Conservation (phyloP, 2,113 vertebrate species). For the Pithys albifrons region DNA sequence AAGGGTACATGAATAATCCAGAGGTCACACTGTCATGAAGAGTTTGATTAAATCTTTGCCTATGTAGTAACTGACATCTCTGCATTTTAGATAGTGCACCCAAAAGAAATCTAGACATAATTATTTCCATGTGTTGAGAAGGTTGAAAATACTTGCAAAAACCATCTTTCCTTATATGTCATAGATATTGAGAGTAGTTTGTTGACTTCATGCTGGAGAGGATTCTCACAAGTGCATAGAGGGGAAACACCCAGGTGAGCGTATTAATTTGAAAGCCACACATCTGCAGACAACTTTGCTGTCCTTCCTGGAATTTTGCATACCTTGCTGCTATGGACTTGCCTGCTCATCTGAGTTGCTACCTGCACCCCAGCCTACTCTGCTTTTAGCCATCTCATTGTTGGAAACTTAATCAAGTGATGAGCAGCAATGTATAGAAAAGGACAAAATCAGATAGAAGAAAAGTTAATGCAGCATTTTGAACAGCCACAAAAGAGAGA, state of each 20-base stretch:
- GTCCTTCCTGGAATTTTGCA: not conserved
- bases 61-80: not conserved
- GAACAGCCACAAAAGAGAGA: not conserved
- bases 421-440: not conserved
- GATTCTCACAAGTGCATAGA: not conserved
- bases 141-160: not conserved
- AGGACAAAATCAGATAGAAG: not conserved
- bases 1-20: not conserved
- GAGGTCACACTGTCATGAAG: not conserved
- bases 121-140: not conserved
- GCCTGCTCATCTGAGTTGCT: not conserved
- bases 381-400: not conserved
- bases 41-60: not conserved
- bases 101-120: not conserved
- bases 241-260: not conserved
- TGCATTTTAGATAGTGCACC: not conserved
- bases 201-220: not conserved
- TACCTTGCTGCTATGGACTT: not conserved
- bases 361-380: not conserved
- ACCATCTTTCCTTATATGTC: not conserved
- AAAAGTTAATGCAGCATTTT: not conserved
- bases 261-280: not conserved
- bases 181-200: not conserved
- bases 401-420: not conserved
- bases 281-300: not conserved